A percentile compares a stretch with the other conserved stretches of the same genome.
Conservation (phyloP, 2,797 vertebrate genomes). For the Bovichtus diacanthus region DNA sequence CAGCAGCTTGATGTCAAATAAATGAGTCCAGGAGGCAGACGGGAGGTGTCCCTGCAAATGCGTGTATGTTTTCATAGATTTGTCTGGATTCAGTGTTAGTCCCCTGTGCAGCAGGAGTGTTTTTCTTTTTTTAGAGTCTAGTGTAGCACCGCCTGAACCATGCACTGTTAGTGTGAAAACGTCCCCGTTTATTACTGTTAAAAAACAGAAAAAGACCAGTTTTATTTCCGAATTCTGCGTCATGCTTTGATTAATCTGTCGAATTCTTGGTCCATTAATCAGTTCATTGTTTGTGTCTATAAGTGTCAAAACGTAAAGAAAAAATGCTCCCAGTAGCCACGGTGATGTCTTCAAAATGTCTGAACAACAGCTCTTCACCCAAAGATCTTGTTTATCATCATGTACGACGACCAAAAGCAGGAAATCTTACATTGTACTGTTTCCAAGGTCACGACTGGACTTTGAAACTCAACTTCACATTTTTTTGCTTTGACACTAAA, state of each 20-base stretch:
- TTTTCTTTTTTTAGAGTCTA: background rate
- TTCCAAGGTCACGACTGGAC: too few relatives aligned
- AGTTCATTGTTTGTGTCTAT: background rate
- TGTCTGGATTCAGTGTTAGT: background rate
- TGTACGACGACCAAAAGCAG: background rate
- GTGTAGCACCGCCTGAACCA: background rate
- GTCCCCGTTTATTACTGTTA: background rate
- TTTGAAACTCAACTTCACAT: too few relatives aligned
- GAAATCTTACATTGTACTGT: too few relatives aligned
- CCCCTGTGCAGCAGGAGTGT: fast-evolving
- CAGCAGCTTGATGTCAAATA: slow-evolving; percentile 53
- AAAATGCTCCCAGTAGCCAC: background rate
- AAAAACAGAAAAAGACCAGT: background rate
- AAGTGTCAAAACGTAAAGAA: background rate
- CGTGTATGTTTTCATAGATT: slow-evolving; percentile 9
- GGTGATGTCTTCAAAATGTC: background rate
- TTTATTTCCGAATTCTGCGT: background rate
- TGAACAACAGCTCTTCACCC: background rate
- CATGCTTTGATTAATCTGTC: background rate
- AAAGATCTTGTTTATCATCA: background rate
- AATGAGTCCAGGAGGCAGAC: slow-evolving; percentile 33
- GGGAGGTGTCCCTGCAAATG: slow-evolving; percentile 20
- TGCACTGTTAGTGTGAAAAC: background rate
- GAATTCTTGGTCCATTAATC: background rate
- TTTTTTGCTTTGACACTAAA: background rate